phyloP scores from a whole-genome alignment of 2,113 vertebrate genomes.

The Zosterops hypoxanthus region DNA sequence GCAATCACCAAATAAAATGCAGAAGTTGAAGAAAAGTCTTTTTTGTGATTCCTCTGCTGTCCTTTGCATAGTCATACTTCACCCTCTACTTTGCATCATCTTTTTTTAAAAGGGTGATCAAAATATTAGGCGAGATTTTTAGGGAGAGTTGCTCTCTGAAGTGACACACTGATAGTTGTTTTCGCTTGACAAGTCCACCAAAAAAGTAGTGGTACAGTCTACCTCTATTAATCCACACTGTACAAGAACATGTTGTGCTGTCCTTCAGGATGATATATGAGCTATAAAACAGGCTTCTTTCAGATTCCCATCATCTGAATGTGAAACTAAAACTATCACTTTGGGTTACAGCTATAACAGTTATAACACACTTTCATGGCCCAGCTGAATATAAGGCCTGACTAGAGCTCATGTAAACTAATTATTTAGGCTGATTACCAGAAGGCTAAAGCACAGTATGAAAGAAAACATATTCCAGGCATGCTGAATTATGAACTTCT shows the following conservation, averaged over 20 bases:
- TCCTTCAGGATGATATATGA: not conserved
- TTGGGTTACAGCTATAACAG: not conserved
- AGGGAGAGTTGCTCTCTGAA: not conserved
- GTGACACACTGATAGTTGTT: not conserved
- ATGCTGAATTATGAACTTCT: conserved; percentile 5
- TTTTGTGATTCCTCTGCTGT: not conserved
- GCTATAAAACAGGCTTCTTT: not conserved
- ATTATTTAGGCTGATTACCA: conserved; percentile 21
- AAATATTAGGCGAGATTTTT: not conserved
- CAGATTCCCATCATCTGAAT: not conserved
- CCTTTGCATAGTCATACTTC: not conserved
- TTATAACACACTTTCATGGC: not conserved
- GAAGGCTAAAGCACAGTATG: conserved; percentile 1
- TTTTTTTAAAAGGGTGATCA: not conserved
- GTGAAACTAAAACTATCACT: not conserved
- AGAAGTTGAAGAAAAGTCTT: not conserved
- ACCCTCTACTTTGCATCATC: not conserved
- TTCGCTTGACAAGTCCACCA: not conserved
- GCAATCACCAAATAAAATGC: not conserved
- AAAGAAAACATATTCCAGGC: not conserved
- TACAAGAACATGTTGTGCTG: not conserved
- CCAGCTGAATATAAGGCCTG: not conserved
- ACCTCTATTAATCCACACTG: not conserved
- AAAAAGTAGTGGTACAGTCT: not conserved
- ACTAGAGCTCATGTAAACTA: not conserved